phyloP scores from a whole-genome alignment of 2,113 vertebrate species.

The Geothlypis trichas region DNA sequence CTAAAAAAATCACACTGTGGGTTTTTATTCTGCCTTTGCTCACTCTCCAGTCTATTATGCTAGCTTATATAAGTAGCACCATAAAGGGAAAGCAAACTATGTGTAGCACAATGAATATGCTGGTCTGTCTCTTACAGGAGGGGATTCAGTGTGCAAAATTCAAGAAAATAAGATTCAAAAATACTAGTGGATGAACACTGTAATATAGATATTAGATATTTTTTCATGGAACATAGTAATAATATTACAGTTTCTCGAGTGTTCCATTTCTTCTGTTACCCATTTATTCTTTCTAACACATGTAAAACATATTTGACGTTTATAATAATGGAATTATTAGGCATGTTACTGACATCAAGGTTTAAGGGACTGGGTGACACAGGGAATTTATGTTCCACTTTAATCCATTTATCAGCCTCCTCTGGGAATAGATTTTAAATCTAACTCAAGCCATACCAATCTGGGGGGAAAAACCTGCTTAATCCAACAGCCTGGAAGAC shows the following conservation, averaged over 20 bases:
- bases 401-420: conserved; percentile 70
- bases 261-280: conserved; percentile 35
- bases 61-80: not conserved
- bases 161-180: not conserved
- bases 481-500: conserved; percentile 27
- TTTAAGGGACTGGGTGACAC: conserved; percentile 68
- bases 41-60: not conserved
- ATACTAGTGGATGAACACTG: not conserved
- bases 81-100: not conserved
- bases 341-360: conserved; percentile 69
- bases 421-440: conserved; percentile 66
- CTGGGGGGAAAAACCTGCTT: not conserved
- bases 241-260: conserved; percentile 20
- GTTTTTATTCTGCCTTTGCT: not conserved
- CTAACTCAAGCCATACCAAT: conserved; percentile 54
- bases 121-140: not conserved
- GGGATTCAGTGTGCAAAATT: not conserved
- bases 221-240: not conserved
- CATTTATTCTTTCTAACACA: conserved; percentile 42
- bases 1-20: not conserved
- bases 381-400: conserved; percentile 71
- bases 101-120: not conserved
- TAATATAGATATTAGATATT: not conserved
- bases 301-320: conserved; percentile 67
- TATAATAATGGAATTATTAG: conserved; percentile 72